Evolutionary conservation across 2,113 vertebrate genomes (phyloP), one percentile per base, ranked within the genome.

Genomic region (Chroicocephalus ridibundus): DNA sequence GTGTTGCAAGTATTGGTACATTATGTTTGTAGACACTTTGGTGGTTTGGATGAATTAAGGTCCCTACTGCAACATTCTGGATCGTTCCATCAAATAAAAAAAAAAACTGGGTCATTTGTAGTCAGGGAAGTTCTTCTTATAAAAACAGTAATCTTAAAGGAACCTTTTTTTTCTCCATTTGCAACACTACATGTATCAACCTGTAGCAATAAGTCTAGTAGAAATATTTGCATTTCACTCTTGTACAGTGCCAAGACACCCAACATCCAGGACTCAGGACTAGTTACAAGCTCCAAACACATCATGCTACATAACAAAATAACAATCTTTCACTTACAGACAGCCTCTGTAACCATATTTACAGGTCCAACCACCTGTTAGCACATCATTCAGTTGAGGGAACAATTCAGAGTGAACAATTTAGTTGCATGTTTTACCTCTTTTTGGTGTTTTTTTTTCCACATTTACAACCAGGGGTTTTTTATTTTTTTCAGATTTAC

Each of bases 41-140:
- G 29, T 69, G 8, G 26, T 60, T 75, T 87, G 57, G 24, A 64
- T 46, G 19, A 70, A 13, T 52, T 25, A 5, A 74, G 31, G 16
- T 65, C n/a, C 22, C 29, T 70, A 29, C 15, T 75, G 20, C 9
- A 40, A 60, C 6, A 34, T 78, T 75, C 20, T 60, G 9, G 19
- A 60, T 77, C 10, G 31, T 16, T 57, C 42, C 27, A 46, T 10
- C 27, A 55, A 60, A 82, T 10, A 54, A 62, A 75, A 58, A 8
- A 5, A 1, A 9, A 6, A 9, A 6, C 10, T 12, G 3, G 55
- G 5, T 27, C 17, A 52, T 21, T 31, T 40, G 2, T 40, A 57
- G 29, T 47, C 32, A 83, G 31, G 55, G 2, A 55, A 74, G 9
- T 61, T 15, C 24, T 61, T 15, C 24, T 55, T 26, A 19, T 13